Conservation (phyloP, 2,888 invertebrate genomes). For the Anodontia alba region DNA sequence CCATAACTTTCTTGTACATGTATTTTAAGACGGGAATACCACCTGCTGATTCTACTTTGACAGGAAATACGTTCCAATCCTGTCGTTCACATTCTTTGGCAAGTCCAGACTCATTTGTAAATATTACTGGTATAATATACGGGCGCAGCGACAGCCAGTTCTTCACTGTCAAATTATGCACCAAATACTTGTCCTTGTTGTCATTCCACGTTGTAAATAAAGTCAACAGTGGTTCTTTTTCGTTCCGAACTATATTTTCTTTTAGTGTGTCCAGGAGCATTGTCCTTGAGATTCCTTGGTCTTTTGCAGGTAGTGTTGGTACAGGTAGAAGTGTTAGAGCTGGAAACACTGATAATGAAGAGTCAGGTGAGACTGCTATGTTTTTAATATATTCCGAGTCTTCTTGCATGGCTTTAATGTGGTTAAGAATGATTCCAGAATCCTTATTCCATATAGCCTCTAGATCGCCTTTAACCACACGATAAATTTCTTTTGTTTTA, state of each 20-base stretch:
- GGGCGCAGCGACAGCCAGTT: slow-evolving; percentile 74
- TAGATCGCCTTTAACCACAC: slow-evolving; percentile 52
- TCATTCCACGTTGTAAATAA: slow-evolving; percentile 73
- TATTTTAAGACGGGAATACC: slow-evolving; percentile 74
- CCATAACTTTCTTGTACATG: slow-evolving; percentile 74
- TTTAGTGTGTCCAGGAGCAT: neutral
- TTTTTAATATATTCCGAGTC: too few species aligned
- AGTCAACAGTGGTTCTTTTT: slow-evolving; percentile 63
- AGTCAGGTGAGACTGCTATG: too few species aligned
- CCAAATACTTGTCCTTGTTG: slow-evolving; percentile 58
- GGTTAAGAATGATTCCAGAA: slow-evolving; percentile 48
- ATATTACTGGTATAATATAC: slow-evolving; percentile 68
- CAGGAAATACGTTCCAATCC: slow-evolving; percentile 67
- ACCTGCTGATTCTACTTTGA: slow-evolving; percentile 56
- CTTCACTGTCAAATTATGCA: slow-evolving; percentile 67
- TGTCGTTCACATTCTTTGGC: slow-evolving; percentile 34
- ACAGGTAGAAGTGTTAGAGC: too few species aligned
- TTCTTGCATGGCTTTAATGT: slow-evolving; percentile 45
- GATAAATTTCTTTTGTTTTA: slow-evolving; percentile 39
- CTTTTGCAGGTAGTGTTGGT: too few species aligned
- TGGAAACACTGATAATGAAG: too few species aligned
- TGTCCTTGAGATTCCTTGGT: neutral
- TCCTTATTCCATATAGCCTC: slow-evolving; percentile 47
- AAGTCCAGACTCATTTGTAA: slow-evolving; percentile 63
- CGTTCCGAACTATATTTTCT: slow-evolving; percentile 33